Percentiles rank a stretch among this genome's conserved stretches.
Evolutionary conservation across 2,888 invertebrate genomes (phyloP).

Genomic region (Drosophila mulleri): DNA sequence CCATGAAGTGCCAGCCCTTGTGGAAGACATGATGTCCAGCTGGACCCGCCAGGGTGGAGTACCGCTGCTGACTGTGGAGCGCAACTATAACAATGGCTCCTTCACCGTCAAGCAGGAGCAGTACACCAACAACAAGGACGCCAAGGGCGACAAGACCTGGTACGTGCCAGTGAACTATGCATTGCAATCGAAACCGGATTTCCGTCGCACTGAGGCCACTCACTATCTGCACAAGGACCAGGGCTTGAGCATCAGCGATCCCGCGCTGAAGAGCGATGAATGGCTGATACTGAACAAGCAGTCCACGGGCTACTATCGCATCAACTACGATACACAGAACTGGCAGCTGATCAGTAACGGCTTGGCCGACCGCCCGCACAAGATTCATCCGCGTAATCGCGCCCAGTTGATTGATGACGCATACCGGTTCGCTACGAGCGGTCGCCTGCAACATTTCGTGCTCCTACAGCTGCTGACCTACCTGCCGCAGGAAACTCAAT

Average conservation of each 20-base stretch:
- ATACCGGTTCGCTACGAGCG: conserved; percentile 75
- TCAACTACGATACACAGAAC: conserved; percentile 89
- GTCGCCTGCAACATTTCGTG: conserved; percentile 65
- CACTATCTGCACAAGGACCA: conserved; percentile 64
- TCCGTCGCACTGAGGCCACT: conserved; percentile 76
- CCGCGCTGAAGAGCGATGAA: conserved; percentile 47
- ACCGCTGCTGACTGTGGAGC: conserved; percentile 86
- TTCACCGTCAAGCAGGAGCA: conserved; percentile 86
- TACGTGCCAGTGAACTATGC: conserved; percentile 83
- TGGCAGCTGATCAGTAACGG: conserved; percentile 89
- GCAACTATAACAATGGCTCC: conserved; percentile 85
- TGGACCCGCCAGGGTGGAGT: conserved; percentile 88
- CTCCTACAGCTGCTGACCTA: conserved; percentile 79
- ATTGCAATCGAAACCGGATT: conserved; percentile 72
- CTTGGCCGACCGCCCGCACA: conserved; percentile 87
- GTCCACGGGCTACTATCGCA: conserved; percentile 86
- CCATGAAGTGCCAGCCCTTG: conserved; percentile 81
- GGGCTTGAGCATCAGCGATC: conserved; percentile 29
- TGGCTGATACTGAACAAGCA: conserved; percentile 84
- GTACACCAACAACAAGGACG: conserved; percentile 66
- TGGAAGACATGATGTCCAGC: conserved; percentile 87
- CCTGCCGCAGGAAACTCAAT: conserved; percentile 80
- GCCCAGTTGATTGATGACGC: conserved; percentile 95
- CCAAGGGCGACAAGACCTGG: conserved; percentile 63
- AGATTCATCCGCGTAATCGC: conserved; percentile 91